Evolutionary conservation across 2,888 invertebrate species (phyloP).

Genomic region (Sipha maydis): DNA sequence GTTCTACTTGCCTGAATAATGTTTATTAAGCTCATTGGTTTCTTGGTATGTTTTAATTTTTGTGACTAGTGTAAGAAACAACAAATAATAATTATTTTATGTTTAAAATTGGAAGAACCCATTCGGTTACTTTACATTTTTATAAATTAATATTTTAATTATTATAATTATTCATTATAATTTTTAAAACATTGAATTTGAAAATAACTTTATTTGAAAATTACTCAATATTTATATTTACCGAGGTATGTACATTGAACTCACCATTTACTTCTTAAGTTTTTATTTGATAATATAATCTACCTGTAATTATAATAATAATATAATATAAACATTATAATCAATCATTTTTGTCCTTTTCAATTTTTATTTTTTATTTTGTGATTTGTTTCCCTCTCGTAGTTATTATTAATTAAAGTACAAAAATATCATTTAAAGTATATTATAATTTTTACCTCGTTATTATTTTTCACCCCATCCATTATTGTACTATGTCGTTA

Average conservation of each 20-base stretch:
- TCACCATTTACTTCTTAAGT: background rate
- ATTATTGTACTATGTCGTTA: background rate
- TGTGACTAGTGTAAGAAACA: background rate
- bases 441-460: slow-evolving; percentile 10
- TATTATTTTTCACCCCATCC: background rate
- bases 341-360: background rate
- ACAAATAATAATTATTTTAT: background rate
- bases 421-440: slow-evolving; percentile 40
- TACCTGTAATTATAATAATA: background rate
- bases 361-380: background rate
- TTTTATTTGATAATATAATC: background rate
- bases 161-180: background rate
- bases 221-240: background rate
- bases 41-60: background rate
- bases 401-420: slow-evolving; percentile 12
- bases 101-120: background rate
- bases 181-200: background rate
- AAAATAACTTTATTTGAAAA: background rate
- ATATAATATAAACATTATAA: background rate
- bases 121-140: background rate
- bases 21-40: background rate
- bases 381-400: background rate
- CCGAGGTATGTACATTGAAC: background rate
- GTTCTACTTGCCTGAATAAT: background rate
- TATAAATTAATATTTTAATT: background rate